A percentile compares a stretch with the other conserved stretches of the same genome.
Evolutionary conservation across 2,888 invertebrate genomes (phyloP).

Genomic region (Oligia latruncula): DNA sequence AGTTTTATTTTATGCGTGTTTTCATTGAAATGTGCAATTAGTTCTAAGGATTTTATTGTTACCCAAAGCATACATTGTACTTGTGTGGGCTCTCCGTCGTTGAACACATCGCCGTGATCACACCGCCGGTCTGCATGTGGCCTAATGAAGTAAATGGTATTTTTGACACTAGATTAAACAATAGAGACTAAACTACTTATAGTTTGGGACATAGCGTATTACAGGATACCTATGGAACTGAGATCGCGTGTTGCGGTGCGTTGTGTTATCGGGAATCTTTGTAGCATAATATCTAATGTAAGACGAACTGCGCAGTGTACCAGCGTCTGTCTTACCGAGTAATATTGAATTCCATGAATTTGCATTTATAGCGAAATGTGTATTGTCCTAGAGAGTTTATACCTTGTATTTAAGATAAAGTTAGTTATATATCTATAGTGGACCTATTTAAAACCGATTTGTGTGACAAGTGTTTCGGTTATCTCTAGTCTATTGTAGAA

Average conservation of each 20-base stretch:
- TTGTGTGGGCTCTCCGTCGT: slow-evolving; percentile 73
- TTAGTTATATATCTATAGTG: slow-evolving; percentile 78
- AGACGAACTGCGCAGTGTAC: slow-evolving; percentile 73
- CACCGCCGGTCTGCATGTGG: slow-evolving; percentile 47
- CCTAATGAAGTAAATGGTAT: slow-evolving; percentile 60
- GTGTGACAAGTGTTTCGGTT: slow-evolving; percentile 84
- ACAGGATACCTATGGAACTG: slow-evolving; percentile 40
- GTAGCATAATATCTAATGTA: slow-evolving; percentile 87
- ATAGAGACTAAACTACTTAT: slow-evolving; percentile 65
- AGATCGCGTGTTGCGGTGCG: slow-evolving; percentile 69
- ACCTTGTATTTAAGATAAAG: slow-evolving; percentile 87
- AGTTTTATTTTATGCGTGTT: slow-evolving; percentile 86
- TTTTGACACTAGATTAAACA: slow-evolving; percentile 64
- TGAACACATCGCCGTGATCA: slow-evolving; percentile 43
- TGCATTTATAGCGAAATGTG: slow-evolving; percentile 90
- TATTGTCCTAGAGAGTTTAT: slow-evolving; percentile 89
- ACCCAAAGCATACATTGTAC: slow-evolving; percentile 85
- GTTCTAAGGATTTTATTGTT: slow-evolving; percentile 85
- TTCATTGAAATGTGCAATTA: slow-evolving; percentile 87
- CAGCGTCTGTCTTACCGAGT: slow-evolving; percentile 80
- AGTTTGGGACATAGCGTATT: slow-evolving; percentile 58
- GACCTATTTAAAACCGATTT: slow-evolving; percentile 83
- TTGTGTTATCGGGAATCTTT: slow-evolving; percentile 80
- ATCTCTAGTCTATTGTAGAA: slow-evolving; percentile 82
- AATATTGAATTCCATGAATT: slow-evolving; percentile 90